A percentile compares a stretch with the other conserved stretches of the same genome.
Conservation (phyloP, 35 echinoderm and acorn worm genomes). For the Ophioderma brevispina region DNA sequence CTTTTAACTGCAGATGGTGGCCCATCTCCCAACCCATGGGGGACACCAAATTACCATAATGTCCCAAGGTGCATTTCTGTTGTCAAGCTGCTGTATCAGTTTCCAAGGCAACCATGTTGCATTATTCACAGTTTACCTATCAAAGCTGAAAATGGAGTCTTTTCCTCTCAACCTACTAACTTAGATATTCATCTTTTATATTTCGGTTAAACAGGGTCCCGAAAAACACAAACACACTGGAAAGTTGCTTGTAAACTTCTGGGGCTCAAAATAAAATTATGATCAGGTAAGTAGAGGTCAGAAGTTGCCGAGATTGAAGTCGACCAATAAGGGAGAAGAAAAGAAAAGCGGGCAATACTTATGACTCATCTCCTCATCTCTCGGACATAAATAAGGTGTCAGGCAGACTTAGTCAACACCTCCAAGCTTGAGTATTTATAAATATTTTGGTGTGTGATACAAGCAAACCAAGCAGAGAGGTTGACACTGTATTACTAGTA, state of each 20-base stretch:
- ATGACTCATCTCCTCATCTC: neutral
- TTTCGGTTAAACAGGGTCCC: neutral
- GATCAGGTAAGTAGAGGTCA: neutral
- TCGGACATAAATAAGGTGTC: conserved; percentile 1
- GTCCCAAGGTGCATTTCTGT: neutral
- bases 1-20: conserved; percentile 9
- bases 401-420: neutral
- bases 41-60: neutral
- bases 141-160: neutral
- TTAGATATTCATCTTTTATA: neutral
- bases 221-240: neutral
- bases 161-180: neutral
- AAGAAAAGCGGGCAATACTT: too few species aligned
- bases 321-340: neutral
- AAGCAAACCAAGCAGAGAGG: neutral
- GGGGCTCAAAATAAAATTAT: neutral
- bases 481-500: neutral
- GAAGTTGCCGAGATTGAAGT: neutral
- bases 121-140: conserved; percentile 3
- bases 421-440: neutral
- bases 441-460: neutral
- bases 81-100: neutral
- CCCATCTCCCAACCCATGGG: neutral
- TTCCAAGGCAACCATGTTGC: neutral
- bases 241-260: neutral